phyloP scores from a whole-genome alignment of 2,888 invertebrate species.

The Macrosiphum euphorbiae region DNA sequence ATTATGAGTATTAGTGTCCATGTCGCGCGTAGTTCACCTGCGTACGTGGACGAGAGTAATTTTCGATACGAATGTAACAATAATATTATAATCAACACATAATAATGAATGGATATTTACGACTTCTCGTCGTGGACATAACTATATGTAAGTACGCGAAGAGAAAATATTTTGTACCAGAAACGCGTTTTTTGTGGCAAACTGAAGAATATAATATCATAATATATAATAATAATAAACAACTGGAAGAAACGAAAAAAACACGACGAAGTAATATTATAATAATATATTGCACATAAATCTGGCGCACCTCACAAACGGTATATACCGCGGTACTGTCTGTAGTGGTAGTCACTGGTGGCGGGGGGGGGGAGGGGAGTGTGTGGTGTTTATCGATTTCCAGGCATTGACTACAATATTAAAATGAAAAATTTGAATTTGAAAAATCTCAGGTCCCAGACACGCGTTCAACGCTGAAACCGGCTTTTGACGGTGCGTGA shows the following conservation, averaged over 20 bases:
- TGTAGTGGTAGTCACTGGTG: neutral
- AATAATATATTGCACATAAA: slow-evolving; percentile 44
- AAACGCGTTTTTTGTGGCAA: neutral
- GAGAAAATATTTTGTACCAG: neutral
- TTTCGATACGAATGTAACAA: neutral
- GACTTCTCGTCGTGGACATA: neutral
- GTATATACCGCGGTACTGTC: neutral
- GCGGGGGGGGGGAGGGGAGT: neutral
- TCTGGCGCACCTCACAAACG: neutral
- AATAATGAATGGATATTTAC: neutral
- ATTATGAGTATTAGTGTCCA: neutral
- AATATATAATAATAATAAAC: neutral
- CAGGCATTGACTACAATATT: neutral
- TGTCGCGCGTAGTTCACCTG: neutral
- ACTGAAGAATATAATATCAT: neutral
- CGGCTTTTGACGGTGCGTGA: neutral
- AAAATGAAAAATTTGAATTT: neutral
- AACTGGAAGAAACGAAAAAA: neutral
- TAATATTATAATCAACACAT: neutral
- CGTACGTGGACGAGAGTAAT: neutral
- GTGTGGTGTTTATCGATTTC: too few species aligned
- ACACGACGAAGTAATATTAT: neutral
- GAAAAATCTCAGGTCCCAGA: neutral
- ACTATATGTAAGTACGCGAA: neutral
- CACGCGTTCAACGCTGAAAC: neutral